Evolutionary conservation across 2,113 vertebrate genomes (phyloP), one percentile per base, ranked within the genome.

Genomic region (Periophthalmus modestus): DNA sequence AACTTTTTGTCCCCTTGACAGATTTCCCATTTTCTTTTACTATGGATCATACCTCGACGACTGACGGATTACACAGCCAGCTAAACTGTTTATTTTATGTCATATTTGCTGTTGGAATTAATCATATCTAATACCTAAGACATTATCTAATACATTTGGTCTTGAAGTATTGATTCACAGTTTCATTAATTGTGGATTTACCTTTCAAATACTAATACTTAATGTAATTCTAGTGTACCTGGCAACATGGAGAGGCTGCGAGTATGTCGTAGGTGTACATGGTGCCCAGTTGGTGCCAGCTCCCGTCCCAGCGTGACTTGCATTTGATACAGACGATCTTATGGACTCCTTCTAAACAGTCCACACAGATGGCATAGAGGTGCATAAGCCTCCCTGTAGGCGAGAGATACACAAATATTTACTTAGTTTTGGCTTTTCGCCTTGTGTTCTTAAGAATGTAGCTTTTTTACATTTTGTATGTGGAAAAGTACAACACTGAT

Each of bases 301-400:
- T 98, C 85, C 98, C 98, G 62, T 99, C 98, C 98, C 98, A 99
- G 23, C 96, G 95, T 0, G 97, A 99, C 89, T 99, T 99, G 92
- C 98, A 99, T 89, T 99, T 99, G 92, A 99, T 98, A 93, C 98
- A 99, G 88, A 99, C 96, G 73, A 99, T 98, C 95, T 99, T 99
- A 92, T 99, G 98, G 89, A 99, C 98, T 10, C 98, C 98, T 88
- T 99, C 98, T 91, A 99, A 91, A 93, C 98, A 99, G 94, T 99
- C 97, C 91, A 99, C 98, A 10, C 98, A 99, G 82, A 99, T 94
- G 81, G 96, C 97, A 36, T 99, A 99, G 81, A 99, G 95, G 88
- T 99, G 98, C 98, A 99, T 99, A 85, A 99, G 94, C 89, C 97
- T 95, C 92, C 98, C 98, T 99, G 92, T 7, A n/a, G 2, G n/a